phyloP scores from a whole-genome alignment of 2,888 invertebrate genomes.

The Camponotus fellah region DNA sequence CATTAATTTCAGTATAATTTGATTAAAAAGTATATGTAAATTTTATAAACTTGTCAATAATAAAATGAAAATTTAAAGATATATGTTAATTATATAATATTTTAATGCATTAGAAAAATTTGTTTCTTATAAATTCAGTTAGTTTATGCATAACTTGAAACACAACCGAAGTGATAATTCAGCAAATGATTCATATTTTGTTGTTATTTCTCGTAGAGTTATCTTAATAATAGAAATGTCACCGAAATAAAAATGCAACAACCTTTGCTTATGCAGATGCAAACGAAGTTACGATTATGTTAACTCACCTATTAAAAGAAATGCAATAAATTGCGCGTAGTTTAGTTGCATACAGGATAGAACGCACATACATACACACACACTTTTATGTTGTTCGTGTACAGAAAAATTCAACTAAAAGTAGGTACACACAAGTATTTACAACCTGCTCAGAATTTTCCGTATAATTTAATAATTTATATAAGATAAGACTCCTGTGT shows the following conservation, averaged over 20 bases:
- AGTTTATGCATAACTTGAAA: conserved; percentile 18
- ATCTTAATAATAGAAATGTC: conserved; percentile 36
- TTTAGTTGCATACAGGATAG: conserved; percentile 9
- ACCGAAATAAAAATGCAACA: conserved; percentile 61
- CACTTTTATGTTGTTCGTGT: conserved; percentile 38
- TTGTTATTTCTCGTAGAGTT: not conserved
- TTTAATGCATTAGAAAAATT: conserved; percentile 16
- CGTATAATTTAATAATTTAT: conserved; percentile 36
- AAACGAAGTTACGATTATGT: conserved; percentile 15
- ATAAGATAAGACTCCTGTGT: conserved; percentile 32
- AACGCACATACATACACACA: conserved; percentile 39
- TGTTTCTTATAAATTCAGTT: not conserved
- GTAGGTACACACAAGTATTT: conserved; percentile 66
- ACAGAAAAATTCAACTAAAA: conserved; percentile 47
- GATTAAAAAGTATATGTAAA: conserved; percentile 18
- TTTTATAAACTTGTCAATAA: conserved; percentile 52
- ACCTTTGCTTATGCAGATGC: conserved; percentile 29
- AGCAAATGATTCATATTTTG: not conserved
- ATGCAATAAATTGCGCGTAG: conserved; percentile 40
- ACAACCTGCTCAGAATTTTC: conserved; percentile 61
- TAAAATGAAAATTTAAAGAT: conserved; percentile 30
- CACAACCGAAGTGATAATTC: conserved; percentile 50
- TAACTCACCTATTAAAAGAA: conserved; percentile 25
- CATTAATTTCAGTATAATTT: not conserved
- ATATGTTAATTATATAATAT: conserved; percentile 27